Evolutionary conservation across 2,888 invertebrate genomes (phyloP), one percentile per base, ranked within the genome.

Genomic region (Tipula lateralis): DNA sequence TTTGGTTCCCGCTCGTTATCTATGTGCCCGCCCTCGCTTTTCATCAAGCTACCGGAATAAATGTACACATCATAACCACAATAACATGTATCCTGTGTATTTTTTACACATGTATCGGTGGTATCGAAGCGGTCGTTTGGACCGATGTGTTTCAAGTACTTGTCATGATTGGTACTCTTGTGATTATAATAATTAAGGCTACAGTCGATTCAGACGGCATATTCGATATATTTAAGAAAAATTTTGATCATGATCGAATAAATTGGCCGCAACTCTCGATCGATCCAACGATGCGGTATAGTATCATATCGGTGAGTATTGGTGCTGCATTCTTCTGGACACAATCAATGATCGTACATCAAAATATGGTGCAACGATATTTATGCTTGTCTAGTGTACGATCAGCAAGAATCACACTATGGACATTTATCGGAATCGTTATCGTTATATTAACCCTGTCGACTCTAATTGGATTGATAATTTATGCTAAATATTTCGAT

Each of bases 41-140:
- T 82, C 29, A 82, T 30, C 82, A 82, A 7, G 32, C 32, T 6
- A 82, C 82, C 9, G 82, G 82, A 82, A 82, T 82, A 2, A 82
- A 82, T 82, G 19, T 30, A n/a, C 32, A 30, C 30, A 30, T 82
- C 82, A 82, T 82, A 82, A 82, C 32, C 4, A 29, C 82, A 16
- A 82, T 82, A 3, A 82, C 82, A 13, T 82, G 32, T 9, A n/a
- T 82, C 1, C n/a, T 82, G 7, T 82, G 82, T n/a, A 82, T 82
- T 30, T 30, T 12, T 1, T 82, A 82, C 32, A 95, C 95, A 2
- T 93, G 94, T 86, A 92, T 94, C 94, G 94, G 94, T 87, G 94
- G 94, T 86, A 90, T 94, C 83, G 93, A 93, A 90, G 94, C 94
- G 12, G 94, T 95, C 0, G 94, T 95, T 50, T 94, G 94, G 94